These are phyloP conservation scores for Pardalotus punctatus DNA, from an alignment of 2,113 vertebrate genomes.

Conservation along the genomic window DNA sequence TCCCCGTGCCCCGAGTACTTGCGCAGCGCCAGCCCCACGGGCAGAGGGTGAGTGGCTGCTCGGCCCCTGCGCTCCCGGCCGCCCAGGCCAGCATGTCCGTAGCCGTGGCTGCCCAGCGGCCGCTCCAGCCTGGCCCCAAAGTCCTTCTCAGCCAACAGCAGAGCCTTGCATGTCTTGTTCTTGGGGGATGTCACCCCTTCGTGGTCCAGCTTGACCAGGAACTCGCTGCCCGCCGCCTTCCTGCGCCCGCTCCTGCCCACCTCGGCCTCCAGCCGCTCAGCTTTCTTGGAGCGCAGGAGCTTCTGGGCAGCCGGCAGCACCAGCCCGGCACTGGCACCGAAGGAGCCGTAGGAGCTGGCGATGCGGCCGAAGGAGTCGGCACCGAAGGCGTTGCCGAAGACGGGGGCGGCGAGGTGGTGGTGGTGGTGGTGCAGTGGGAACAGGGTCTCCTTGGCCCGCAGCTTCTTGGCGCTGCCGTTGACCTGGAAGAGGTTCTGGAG, in stretches of 20 bases:
- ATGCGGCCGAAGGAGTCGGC: constrained; percentile 95
- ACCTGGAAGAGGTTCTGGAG: constrained; percentile 87
- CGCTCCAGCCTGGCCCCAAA: constrained; percentile 77
- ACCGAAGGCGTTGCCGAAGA: constrained; percentile 92
- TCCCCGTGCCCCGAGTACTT: constrained; percentile 81
- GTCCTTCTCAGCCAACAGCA: constrained; percentile 81
- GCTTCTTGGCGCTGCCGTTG: constrained; percentile 81
- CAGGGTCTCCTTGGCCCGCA: constrained; percentile 78
- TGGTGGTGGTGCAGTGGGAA: constrained; percentile 74
- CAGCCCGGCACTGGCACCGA: constrained; percentile 72
- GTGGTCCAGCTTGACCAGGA: constrained; percentile 94
- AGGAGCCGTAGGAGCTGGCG: constrained; percentile 90
- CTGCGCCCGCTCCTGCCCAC: constrained; percentile 71
- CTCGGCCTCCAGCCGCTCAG: constrained; percentile 72
- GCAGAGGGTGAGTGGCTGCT: constrained; percentile 77
- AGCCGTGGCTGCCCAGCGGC: constrained; percentile 76
- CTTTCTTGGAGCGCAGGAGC: constrained; percentile 79
- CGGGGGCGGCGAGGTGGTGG: constrained; percentile 70
- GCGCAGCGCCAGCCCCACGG: constrained; percentile 83
- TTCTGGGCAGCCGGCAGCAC: constrained; percentile 75
- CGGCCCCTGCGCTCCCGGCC: constrained; percentile 88
- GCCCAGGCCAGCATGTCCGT: constrained; percentile 80
- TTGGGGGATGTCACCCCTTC: constrained; percentile 97
- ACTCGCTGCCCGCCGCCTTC: constrained; percentile 76
- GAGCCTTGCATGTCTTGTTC: constrained; percentile 91